Evolutionary conservation across 2,797 vertebrate genomes (phyloP).

Genomic region (Gouania willdenowi): DNA sequence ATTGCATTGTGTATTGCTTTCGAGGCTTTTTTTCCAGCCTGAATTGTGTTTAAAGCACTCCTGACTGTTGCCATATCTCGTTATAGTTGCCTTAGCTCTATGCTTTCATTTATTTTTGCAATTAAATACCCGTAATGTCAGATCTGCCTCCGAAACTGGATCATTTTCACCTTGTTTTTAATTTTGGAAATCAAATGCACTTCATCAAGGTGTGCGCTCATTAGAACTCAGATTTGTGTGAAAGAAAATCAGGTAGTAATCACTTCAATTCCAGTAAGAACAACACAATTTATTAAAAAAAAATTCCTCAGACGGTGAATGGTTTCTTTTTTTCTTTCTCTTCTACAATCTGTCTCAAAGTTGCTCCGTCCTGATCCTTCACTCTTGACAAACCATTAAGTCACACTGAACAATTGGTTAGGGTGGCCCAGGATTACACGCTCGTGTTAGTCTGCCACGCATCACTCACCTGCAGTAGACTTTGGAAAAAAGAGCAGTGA

Average conservation of each 20-base stretch:
- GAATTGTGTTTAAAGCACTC: not conserved
- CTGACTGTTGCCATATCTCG: not conserved
- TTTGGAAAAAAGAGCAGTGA: not conserved
- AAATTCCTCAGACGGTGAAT: too few species aligned
- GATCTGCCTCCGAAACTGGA: not conserved
- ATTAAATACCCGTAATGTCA: not conserved
- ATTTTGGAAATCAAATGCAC: not conserved
- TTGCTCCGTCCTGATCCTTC: not conserved
- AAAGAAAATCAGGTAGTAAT: not conserved
- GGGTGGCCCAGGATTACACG: not conserved
- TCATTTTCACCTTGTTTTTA: not conserved
- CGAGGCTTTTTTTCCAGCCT: not conserved
- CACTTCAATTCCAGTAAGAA: too few species aligned
- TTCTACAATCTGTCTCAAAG: not conserved
- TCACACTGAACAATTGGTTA: slow-evolving; percentile 1
- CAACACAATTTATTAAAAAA: too few species aligned
- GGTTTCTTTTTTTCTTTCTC: too few species aligned
- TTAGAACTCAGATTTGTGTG: too few species aligned
- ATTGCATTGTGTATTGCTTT: not conserved
- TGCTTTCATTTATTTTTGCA: not conserved
- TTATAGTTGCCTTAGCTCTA: not conserved
- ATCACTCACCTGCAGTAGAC: slow-evolving; percentile 5
- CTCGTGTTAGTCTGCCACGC: not conserved
- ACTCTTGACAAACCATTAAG: not conserved
- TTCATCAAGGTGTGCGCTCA: too few species aligned